These are phyloP conservation scores for Eunapius fragilis DNA, from an alignment of 37 sponge, comb jelly and placozoan species.

Conservation along the genomic window DNA sequence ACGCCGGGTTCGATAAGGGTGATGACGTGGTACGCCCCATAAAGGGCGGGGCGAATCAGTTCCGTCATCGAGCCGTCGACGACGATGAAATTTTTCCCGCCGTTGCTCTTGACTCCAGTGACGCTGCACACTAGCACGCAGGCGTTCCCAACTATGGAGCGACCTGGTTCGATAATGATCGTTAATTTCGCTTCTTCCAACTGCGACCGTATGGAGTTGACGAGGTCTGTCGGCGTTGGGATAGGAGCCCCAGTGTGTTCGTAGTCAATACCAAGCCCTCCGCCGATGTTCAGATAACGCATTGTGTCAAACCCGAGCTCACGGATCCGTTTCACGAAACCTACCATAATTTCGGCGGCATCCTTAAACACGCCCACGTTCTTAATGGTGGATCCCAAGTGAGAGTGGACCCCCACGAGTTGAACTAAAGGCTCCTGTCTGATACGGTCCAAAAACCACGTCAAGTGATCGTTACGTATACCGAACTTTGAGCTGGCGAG, in stretches of 20 bases:
- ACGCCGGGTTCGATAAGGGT: neutral
- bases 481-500: slow-evolving; percentile 1
- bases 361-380: neutral
- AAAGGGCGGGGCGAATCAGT: slow-evolving; percentile 6
- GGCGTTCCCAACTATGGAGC: neutral
- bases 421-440: neutral
- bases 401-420: neutral
- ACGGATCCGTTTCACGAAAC: neutral
- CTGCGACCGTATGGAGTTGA: neutral
- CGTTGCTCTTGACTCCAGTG: neutral
- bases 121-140: slow-evolving; percentile 6
- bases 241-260: neutral
- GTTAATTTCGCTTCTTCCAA: neutral
- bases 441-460: neutral
- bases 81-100: neutral
- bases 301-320: neutral
- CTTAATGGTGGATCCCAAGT: neutral
- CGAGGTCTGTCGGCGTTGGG: neutral
- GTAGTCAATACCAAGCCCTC: slow-evolving; percentile 10
- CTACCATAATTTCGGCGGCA: neutral
- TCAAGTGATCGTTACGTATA: neutral
- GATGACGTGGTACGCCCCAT: slow-evolving; percentile 7
- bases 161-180: slow-evolving; percentile 4
- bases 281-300: neutral
- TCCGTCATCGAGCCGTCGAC: slow-evolving; percentile 16